Percentiles rank a stretch among this genome's conserved stretches.
These are phyloP conservation scores for Progne subis DNA, from an alignment of 2,113 vertebrate genomes.

Conservation along the genomic window DNA sequence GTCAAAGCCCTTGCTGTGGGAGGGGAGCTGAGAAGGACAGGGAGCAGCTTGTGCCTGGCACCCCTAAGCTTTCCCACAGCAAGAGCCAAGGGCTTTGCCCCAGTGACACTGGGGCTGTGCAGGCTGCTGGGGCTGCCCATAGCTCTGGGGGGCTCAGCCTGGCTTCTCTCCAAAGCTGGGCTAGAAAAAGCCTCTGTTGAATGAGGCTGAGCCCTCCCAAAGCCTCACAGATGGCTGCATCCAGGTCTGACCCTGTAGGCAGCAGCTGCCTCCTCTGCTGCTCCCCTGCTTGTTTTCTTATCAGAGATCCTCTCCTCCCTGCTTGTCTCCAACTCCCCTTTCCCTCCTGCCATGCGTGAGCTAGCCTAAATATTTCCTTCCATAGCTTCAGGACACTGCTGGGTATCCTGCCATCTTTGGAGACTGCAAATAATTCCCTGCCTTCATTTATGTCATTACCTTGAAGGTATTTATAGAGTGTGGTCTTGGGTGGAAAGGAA, in stretches of 20 bases:
- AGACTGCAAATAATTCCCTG: conserved; percentile 62
- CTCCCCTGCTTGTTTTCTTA: background rate
- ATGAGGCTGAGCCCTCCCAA: background rate
- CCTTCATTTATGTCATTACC: conserved; percentile 63
- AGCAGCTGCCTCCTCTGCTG: background rate
- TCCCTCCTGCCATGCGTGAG: background rate
- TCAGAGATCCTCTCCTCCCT: background rate
- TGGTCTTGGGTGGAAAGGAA: conserved; percentile 42
- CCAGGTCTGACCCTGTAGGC: background rate
- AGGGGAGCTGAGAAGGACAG: background rate
- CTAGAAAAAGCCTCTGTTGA: background rate
- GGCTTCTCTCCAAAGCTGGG: background rate
- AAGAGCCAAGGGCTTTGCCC: background rate
- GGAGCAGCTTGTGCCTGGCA: background rate
- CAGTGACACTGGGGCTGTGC: accelerated
- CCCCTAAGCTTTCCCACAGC: background rate
- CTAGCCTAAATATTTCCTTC: conserved; percentile 47
- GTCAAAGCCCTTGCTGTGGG: background rate
- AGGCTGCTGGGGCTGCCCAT: background rate
- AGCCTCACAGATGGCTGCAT: accelerated
- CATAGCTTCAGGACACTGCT: conserved; percentile 60
- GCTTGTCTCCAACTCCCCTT: background rate
- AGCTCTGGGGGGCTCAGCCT: accelerated
- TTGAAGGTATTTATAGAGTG: conserved; percentile 66
- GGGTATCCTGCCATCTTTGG: conserved; percentile 48